Base-by-base conservation (phyloP, 2,888 invertebrate species). In the Eupithecia abbreviata region DNA sequence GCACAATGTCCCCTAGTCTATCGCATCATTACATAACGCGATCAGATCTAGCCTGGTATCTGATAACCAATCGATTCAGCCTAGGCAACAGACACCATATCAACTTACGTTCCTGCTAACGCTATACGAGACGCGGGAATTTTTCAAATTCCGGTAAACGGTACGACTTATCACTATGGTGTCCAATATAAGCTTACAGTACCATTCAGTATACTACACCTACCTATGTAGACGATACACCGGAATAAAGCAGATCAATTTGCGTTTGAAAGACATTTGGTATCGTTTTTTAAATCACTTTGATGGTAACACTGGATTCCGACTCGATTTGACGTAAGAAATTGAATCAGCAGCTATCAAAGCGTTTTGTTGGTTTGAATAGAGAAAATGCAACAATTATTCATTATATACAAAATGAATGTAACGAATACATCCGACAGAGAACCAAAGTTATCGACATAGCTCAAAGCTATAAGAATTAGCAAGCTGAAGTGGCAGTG, bases 101-200 rank as follows among this genome's bases (percentile, higher is more conserved):
- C 69, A 5, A 12, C 47, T 69, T 69, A 69, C 82, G 84, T 89
- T 89, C 89, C 88, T 86, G 87, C 83, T 81, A 88, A 75, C 77
- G 77, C 77, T 78, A 87, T 80, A 80, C 72, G 89, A 89, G 85
- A 89, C 89, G 84, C 47, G 62, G 82, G 85, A 45, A 85, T 87
- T 89, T 88, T 87, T 84, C 79, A 85, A 88, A 89, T 89, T 88
- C 87, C 85, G 69, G 81, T 76, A 83, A 82, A 81, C 74, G 55
- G 73, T 45, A 47, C 18, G 42, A 45, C 9, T 67, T 43, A 67
- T 43, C 41, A 42, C 13, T 12, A 42, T 7, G 67, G 67, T 68
- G 67, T 68, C 67, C 45, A 68, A 68, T 67, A 67, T 68, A 66
- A 66, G 4, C 62, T 62, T 62, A 30, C 30, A 12, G 62, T 18